Evolutionary conservation across 2,797 vertebrate genomes (phyloP), one percentile per base, ranked within the genome.

Genomic region (Chrosomus eos): DNA sequence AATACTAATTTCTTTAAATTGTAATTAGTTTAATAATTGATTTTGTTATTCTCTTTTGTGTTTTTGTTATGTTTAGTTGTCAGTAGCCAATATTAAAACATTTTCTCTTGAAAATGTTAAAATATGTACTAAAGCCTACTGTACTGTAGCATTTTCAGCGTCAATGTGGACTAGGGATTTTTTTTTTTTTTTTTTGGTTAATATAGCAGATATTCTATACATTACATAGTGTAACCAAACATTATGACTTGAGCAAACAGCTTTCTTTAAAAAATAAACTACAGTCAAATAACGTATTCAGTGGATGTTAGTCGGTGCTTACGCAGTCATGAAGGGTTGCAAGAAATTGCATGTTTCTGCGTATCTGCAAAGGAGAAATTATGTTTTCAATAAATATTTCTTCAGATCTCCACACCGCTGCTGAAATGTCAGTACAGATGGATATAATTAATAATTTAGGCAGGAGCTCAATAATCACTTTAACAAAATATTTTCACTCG

Each of bases 361-460:
- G 1, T 31, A 64, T 62, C 38, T 43, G 38, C n/a, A 45, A 78
- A 64, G 76, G 31, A 45, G 38, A 79, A 64, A 79, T 79, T 21
- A 45, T 45, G 38, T 79, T 64, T 64, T 64, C 58, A 64, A 79
- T 64, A 79, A 64, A 79, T 79, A 18, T 64, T 79, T 64, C 75
- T 62, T 45, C 19, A 64, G 76, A 45, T 79, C 58, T 79, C 38
- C 26, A 79, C 70, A 77, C 82, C 45, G 38, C 82, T 48, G 38
- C 18, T 45, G n/a, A 60, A 73, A 81, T 72, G 55, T 45, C 80
- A 80, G 64, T 64, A 26, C 38, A 43, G 62, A 68, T 36, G 28
- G 67, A 71, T 71, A 81, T 28, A 81, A 71, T 81, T 38, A 68
- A 80, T 68, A 71, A 81, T 81, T 71, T 55, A 70, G 51, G 51